These are phyloP conservation scores for Andrena minutula DNA, from an alignment of 2,888 invertebrate genomes.

Conservation along the genomic window DNA sequence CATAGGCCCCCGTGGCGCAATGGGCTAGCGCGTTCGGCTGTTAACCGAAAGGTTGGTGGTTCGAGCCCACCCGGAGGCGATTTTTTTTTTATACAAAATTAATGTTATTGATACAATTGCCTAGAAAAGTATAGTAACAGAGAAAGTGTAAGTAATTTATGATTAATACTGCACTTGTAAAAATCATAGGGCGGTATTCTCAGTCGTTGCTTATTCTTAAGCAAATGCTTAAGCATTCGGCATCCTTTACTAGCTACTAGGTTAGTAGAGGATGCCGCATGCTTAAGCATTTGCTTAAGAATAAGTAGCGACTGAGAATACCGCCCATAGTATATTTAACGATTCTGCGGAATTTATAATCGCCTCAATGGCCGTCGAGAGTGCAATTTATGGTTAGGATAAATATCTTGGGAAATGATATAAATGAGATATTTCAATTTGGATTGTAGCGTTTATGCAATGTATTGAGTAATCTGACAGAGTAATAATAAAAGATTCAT, in stretches of 20 bases:
- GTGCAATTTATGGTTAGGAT: background rate
- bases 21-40: slow-evolving; percentile 99
- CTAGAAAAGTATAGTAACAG: background rate
- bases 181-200: too few species aligned
- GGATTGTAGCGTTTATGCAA: background rate
- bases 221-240: too few species aligned
- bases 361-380: background rate
- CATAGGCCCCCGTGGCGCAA: slow-evolving; percentile 94
- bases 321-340: background rate
- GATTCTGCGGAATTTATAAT: background rate
- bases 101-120: background rate
- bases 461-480: background rate
- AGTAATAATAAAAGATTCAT: background rate
- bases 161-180: background rate
- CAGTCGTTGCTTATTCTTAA: too few species aligned
- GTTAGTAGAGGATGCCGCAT: too few species aligned
- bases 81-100: background rate
- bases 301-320: too few species aligned
- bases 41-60: slow-evolving; percentile 99
- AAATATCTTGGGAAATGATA: background rate
- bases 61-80: slow-evolving; percentile 98
- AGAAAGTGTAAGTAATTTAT: background rate
- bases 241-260: too few species aligned
- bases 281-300: too few species aligned
- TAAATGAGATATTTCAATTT: background rate